Evolutionary conservation across 1,140 invertebrate genomes (phyloP), one percentile per base, ranked within the genome.

Genomic region (Bombus consobrinus): DNA sequence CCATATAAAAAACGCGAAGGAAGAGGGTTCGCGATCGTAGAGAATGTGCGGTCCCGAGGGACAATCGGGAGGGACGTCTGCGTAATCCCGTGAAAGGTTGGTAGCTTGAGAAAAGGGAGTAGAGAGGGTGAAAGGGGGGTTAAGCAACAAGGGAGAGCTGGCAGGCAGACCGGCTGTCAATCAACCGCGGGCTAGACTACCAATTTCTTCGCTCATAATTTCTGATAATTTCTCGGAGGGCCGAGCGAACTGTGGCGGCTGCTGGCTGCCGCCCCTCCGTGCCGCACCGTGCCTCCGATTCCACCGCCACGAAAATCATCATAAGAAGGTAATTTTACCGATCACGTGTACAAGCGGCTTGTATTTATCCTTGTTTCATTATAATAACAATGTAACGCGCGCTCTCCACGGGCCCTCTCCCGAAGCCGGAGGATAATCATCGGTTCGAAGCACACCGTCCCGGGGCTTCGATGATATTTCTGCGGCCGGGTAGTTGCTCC

Each of bases 201-300:
- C 94, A 95, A 95, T 95, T 95, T 95, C 94, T 94, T 90, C 91
- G 88, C 91, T 93, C 94, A 95, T 95, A 95, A 95, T 95, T 95
- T 94, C 92, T 93, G 92, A 95, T 94, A 95, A 95, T 95, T 95
- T 94, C 92, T 94, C 87, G 93, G 91, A 78, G 90, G 86, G 87
- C 86, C 90, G 90, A 93, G 89, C 90, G 89, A 92, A 91, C 90
- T 91, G 90, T 89, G 90, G 89, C 91, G 90, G 81, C 79, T 87
- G 85, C 57, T 72, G 83, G n/a, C 64, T 68, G 43, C 57, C 37
- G 83, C 81, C 72, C 59, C 80, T 43, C 75, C 77, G 43, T 62
- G 68, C 75, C 77, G 37, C 68, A 68, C 72, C 64, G 76, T 71
- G 90, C 74, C 76, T 37, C 43, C 66, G 43, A 68, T 75, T 64